A percentile compares a stretch with the other conserved stretches of the same genome.
Evolutionary conservation across 1,140 invertebrate species (phyloP).

Genomic region (Drosophila sp.): DNA sequence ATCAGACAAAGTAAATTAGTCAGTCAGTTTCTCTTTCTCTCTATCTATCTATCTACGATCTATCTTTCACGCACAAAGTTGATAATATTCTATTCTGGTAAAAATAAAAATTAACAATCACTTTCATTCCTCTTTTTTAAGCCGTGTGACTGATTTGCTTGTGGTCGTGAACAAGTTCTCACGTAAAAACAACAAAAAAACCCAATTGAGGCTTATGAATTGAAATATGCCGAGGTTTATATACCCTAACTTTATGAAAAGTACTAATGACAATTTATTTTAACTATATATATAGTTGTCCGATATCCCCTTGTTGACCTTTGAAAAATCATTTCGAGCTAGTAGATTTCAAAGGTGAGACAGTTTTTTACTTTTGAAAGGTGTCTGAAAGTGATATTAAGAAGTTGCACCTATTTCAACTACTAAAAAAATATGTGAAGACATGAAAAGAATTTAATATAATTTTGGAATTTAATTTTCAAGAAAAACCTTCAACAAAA

Average conservation of each 20-base stretch:
- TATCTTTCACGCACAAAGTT: neutral
- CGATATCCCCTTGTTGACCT: no score
- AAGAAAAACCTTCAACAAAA: no score
- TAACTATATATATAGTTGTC: no score
- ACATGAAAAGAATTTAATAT: no score
- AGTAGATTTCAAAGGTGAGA: no score
- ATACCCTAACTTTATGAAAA: neutral
- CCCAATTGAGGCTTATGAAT: neutral
- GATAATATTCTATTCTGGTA: constrained; percentile 1
- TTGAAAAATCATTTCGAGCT: no score
- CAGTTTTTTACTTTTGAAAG: no score
- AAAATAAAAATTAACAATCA: neutral
- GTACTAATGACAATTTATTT: no score
- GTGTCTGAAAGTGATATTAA: no score
- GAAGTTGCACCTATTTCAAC: no score
- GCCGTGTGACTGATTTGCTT: neutral
- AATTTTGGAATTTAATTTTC: no score
- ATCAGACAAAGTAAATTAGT: neutral
- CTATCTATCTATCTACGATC: neutral
- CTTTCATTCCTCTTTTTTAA: neutral
- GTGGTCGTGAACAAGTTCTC: neutral
- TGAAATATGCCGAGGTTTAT: neutral
- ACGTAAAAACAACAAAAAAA: neutral
- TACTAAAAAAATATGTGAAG: no score
- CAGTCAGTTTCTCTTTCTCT: neutral